Evolutionary conservation across 2,888 invertebrate genomes (phyloP).

Genomic region (Folsomia manolachei): DNA sequence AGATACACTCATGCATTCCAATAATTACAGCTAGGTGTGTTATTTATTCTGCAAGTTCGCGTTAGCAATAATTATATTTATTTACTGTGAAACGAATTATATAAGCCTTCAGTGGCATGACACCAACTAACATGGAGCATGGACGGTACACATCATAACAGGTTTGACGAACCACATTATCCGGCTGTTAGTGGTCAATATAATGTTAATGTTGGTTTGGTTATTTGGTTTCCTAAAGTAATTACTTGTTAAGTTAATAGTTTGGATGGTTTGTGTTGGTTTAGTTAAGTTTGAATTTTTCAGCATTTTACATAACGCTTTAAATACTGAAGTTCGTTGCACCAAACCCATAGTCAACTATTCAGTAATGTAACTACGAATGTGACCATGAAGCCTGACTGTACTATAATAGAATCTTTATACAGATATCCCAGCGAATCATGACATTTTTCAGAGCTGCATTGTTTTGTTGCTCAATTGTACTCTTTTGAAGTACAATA

Average conservation of each 20-base stretch:
- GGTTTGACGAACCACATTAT: constrained; percentile 2
- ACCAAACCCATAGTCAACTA: not conserved
- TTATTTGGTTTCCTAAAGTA: constrained; percentile 1
- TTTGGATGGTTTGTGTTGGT: not conserved
- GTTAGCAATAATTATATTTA: not conserved
- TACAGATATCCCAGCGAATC: not conserved
- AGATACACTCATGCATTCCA: too few relatives aligned
- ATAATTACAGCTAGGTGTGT: too few relatives aligned
- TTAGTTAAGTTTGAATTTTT: not conserved
- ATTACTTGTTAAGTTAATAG: not conserved
- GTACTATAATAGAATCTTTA: not conserved
- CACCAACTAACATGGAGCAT: not conserved
- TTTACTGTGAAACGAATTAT: not conserved
- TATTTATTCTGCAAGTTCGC: not conserved
- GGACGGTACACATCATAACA: too few relatives aligned
- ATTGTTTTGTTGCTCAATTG: not conserved
- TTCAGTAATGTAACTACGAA: too few relatives aligned
- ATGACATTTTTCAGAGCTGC: not conserved
- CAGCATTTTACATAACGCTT: not conserved
- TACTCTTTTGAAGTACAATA: not conserved
- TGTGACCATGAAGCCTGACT: not conserved
- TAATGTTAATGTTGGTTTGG: not conserved
- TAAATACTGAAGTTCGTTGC: constrained; percentile 4
- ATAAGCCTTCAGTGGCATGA: not conserved
- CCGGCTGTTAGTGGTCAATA: constrained; percentile 2